These are phyloP conservation scores for Ictidomys tridecemlineatus DNA, from an alignment of 2,113 vertebrate genomes.

Conservation along the genomic window DNA sequence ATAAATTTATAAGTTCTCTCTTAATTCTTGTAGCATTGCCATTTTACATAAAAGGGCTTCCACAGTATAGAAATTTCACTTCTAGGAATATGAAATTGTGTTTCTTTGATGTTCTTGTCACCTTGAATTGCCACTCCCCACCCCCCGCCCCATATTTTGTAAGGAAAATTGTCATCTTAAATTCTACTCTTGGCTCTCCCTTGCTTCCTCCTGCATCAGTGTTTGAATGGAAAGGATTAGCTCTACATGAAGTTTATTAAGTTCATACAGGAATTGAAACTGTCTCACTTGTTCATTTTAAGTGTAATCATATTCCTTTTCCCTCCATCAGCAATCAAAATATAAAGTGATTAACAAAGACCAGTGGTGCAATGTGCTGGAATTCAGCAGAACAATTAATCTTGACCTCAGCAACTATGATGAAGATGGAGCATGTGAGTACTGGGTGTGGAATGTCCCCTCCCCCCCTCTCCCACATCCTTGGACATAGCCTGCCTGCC, in stretches of 20 bases:
- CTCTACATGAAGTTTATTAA: not conserved
- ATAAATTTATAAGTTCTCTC: not conserved
- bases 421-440: constrained; percentile 99
- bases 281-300: not conserved
- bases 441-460: not conserved
- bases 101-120: constrained; percentile 23
- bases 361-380: constrained; percentile 99
- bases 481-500: rapidly evolving
- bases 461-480: not conserved
- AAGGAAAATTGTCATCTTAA: not conserved
- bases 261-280: not conserved
- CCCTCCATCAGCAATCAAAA: constrained; percentile 95
- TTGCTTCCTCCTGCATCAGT: not conserved
- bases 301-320: constrained; percentile 80
- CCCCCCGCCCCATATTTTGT: not conserved
- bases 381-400: constrained; percentile 99
- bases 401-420: constrained; percentile 99
- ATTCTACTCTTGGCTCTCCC: not conserved
- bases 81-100: not conserved
- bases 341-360: constrained; percentile 99
- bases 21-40: not conserved
- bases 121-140: not conserved
- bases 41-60: not conserved
- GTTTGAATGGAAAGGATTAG: not conserved
- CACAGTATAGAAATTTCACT: not conserved